Evolutionary conservation across 2,113 vertebrate genomes (phyloP).

Genomic region (Nymphicus hollandicus): DNA sequence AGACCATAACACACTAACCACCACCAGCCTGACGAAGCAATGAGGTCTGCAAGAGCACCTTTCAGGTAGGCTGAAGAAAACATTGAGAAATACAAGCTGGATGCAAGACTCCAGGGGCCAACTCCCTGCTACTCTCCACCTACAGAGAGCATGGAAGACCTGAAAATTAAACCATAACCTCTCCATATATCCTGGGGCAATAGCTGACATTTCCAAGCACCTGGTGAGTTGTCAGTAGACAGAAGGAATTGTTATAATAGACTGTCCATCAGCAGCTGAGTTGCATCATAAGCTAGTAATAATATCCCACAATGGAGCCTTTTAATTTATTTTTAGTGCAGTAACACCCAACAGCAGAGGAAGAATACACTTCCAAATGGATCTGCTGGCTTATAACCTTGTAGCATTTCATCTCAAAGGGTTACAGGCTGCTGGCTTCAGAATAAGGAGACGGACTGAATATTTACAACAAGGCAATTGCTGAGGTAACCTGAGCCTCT

Average conservation of each 20-base stretch:
- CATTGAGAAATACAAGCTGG: background rate
- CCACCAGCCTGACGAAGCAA: background rate
- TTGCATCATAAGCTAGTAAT: constrained; percentile 34
- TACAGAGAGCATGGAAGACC: background rate
- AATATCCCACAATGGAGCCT: background rate
- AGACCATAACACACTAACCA: background rate
- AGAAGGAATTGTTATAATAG: background rate
- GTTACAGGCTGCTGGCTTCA: constrained; percentile 8
- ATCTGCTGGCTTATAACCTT: constrained; percentile 17
- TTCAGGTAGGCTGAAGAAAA: background rate
- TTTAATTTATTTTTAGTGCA: constrained; percentile 62
- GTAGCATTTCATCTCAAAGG: background rate
- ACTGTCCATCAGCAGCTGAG: constrained; percentile 21
- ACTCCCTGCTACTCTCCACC: background rate
- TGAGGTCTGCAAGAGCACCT: background rate
- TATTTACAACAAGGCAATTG: background rate
- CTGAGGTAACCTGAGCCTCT: background rate
- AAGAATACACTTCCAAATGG: constrained; percentile 23
- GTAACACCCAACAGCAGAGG: constrained; percentile 1
- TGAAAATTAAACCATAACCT: constrained; percentile 18
- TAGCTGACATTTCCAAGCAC: constrained; percentile 44
- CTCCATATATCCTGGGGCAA: background rate
- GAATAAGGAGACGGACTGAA: background rate
- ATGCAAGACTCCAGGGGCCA: background rate
- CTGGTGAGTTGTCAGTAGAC: constrained; percentile 22